Conservation (phyloP, 2,113 vertebrate genomes). For the Camelus bactrianus region DNA sequence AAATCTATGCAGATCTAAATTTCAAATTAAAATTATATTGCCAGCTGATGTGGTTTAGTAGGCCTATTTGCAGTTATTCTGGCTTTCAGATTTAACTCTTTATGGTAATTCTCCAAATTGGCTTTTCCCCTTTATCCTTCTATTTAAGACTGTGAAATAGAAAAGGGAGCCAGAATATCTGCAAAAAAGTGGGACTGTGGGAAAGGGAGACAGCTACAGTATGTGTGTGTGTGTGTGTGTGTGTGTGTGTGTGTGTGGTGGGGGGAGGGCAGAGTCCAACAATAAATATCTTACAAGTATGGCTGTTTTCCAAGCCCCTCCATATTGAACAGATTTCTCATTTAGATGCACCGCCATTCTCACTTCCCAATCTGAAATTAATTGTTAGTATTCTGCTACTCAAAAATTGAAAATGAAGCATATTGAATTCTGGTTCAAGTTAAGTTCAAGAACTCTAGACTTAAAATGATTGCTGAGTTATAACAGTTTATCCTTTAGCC, state of each 20-base stretch:
- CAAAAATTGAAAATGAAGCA: not conserved
- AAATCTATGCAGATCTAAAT: constrained; percentile 31
- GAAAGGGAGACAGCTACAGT: not conserved
- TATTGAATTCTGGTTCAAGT: not conserved
- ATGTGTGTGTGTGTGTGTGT: too few species aligned
- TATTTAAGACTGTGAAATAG: constrained; percentile 19
- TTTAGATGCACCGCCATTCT: not conserved
- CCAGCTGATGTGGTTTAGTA: not conserved
- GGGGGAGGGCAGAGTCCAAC: not conserved
- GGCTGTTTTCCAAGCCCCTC: not conserved
- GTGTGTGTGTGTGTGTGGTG: not conserved
- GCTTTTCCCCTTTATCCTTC: not conserved
- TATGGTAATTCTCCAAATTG: not conserved
- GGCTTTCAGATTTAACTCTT: constrained; percentile 39
- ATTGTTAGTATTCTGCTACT: not conserved
- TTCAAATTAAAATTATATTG: constrained; percentile 55
- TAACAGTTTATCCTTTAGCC: not conserved
- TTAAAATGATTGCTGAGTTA: not conserved
- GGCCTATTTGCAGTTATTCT: constrained; percentile 9
- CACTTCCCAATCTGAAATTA: not conserved
- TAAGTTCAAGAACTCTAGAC: constrained; percentile 19
- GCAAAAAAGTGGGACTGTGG: not conserved
- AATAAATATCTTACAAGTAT: not conserved
- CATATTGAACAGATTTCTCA: not conserved
- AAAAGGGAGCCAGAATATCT: not conserved